Evolutionary conservation across 1,140 invertebrate species (phyloP), one percentile per base, ranked within the genome.

Genomic region (Holotrichia oblita): DNA sequence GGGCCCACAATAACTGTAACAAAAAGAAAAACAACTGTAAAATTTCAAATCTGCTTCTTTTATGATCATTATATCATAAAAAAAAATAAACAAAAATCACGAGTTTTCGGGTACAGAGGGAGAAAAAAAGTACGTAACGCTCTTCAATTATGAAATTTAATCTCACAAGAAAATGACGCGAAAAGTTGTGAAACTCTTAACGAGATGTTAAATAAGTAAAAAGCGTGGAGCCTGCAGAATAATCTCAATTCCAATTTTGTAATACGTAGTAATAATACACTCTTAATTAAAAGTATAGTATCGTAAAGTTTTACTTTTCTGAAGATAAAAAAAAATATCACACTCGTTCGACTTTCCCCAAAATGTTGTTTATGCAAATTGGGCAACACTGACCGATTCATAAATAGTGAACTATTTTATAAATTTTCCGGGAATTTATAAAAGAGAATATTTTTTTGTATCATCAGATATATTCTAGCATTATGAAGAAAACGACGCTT

Each of bases 1-100:
- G 61, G 61, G 61, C 61, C 44, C 61, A 20, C 61, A 10, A 20
- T 64, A 22, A 27, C 61, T 64, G 61, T 64, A 64, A 64, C 61
- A 64, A 64, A 64, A 64, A 64, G 22, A 22, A 64, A 22, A 64
- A 64, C 17, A 64, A 22, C 20, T 20, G 61, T 64, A 27, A 22
- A 64, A 64, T 24, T 20, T 22, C 6, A 12, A 64, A 22, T n/a
- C n/a, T n/a, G n/a, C n/a, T 64, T 64, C 9, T 64, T 27, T 24
- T 64, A 64, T 24, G 17, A 22, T 17, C 4, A 64, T 27, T 64
- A 10, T 17, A 64, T 6, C 6, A 22, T 24, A 12, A 64, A 64
- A 22, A 22, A 6, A 22, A 12, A 17, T 64, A 64, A 64, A 6
- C 17, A 22, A 6, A 17, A 14, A 1, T 12, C 44, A 22, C 0